Conservation (phyloP, 2,113 vertebrate species). For the Porphyrio hochstetteri region DNA sequence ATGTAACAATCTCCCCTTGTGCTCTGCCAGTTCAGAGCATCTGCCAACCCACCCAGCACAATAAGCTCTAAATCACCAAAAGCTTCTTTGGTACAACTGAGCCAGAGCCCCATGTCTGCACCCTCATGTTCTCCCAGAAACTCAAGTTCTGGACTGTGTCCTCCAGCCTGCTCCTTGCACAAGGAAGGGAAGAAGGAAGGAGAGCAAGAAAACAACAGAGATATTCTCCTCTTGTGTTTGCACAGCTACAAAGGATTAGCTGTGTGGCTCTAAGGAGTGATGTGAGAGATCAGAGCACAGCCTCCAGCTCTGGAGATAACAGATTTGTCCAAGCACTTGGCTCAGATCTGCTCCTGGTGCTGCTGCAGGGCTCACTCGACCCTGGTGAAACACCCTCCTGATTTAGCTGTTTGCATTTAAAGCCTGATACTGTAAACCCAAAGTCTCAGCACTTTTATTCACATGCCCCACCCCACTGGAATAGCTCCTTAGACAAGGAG, state of each 20-base stretch:
- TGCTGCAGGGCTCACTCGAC: neutral
- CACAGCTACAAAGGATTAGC: neutral
- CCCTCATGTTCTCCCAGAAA: neutral
- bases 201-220: neutral
- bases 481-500: fast-evolving
- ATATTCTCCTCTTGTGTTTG: neutral
- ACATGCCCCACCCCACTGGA: fast-evolving
- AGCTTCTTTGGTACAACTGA: neutral
- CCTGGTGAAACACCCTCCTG: neutral
- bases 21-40: neutral
- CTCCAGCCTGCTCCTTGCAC: neutral
- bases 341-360: neutral
- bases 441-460: neutral
- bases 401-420: neutral
- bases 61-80: neutral
- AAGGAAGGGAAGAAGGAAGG: neutral
- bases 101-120: fast-evolving
- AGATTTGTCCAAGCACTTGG: neutral
- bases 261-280: neutral
- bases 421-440: neutral
- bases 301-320: neutral
- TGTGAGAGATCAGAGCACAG: neutral
- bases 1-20: neutral
- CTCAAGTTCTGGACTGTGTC: neutral
- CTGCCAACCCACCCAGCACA: neutral